Conservation (phyloP, 2,113 vertebrate genomes). For the Cavia aperea region DNA sequence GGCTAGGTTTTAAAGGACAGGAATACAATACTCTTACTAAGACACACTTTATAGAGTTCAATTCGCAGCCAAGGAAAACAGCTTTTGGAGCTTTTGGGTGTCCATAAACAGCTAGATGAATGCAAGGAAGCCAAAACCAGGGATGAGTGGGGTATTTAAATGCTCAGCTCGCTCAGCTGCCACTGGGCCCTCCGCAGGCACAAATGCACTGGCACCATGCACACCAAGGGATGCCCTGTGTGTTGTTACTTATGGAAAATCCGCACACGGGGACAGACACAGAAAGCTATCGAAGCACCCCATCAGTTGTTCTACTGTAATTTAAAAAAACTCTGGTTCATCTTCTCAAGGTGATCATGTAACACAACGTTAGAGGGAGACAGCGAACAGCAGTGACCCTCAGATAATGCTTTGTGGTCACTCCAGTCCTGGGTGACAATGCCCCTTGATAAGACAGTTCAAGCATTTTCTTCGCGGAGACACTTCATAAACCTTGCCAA, state of each 20-base stretch:
- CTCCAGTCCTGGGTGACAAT: constrained; percentile 62
- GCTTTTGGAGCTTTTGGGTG: constrained; percentile 76
- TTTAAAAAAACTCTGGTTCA: neutral
- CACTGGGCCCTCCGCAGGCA: constrained; percentile 45
- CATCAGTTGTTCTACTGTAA: neutral
- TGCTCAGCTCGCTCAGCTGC: constrained; percentile 64
- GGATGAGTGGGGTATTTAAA: constrained; percentile 72
- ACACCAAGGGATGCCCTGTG: rapidly evolving
- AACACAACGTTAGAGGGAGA: constrained; percentile 43
- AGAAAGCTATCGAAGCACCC: neutral
- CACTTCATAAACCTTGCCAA: constrained; percentile 73
- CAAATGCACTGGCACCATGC: neutral
- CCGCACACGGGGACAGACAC: neutral
- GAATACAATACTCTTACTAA: constrained; percentile 75
- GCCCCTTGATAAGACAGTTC: constrained; percentile 66
- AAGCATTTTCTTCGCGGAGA: constrained; percentile 69
- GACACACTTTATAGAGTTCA: constrained; percentile 71
- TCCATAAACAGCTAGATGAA: constrained; percentile 78
- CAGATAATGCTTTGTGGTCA: constrained; percentile 63
- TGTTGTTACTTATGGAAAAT: constrained; percentile 52
- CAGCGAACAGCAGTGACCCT: constrained; percentile 58
- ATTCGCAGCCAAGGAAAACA: constrained; percentile 80
- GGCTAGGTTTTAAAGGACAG: constrained; percentile 76
- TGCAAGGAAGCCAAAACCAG: constrained; percentile 68
- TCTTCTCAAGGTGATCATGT: constrained; percentile 31